phyloP scores from a whole-genome alignment of 2,797 vertebrate species.

The Leptoclinus maculatus region DNA sequence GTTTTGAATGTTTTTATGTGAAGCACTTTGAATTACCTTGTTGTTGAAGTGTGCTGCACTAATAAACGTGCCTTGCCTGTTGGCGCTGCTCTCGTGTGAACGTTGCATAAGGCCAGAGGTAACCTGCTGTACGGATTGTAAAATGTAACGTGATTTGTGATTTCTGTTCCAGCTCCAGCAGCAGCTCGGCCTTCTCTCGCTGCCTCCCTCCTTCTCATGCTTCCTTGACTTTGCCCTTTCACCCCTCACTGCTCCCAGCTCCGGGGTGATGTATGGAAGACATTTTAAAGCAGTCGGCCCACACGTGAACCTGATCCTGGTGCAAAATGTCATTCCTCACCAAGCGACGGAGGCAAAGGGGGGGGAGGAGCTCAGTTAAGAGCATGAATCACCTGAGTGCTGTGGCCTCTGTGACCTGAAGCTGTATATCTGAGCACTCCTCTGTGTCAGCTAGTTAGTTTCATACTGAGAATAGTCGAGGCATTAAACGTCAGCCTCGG shows the following conservation, averaged over 20 bases:
- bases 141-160: background rate
- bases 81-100: too few species aligned
- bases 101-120: too few species aligned
- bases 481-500: background rate
- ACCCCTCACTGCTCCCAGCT: background rate
- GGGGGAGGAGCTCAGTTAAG: slow-evolving; percentile 4
- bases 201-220: background rate
- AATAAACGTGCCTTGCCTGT: too few species aligned
- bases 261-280: slow-evolving; percentile 32
- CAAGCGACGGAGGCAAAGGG: background rate
- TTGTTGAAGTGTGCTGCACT: too few species aligned
- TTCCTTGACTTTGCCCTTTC: background rate
- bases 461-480: slow-evolving; percentile 8
- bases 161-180: background rate
- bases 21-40: too few species aligned
- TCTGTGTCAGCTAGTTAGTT: background rate
- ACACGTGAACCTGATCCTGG: slow-evolving; percentile 20
- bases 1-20: too few species aligned
- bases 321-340: slow-evolving; percentile 15
- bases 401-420: slow-evolving; percentile 2
- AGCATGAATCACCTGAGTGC: slow-evolving; percentile 32
- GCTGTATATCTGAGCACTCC: slow-evolving; percentile 9
- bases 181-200: background rate
- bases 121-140: background rate
- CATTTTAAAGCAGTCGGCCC: slow-evolving; percentile 30